Base-by-base conservation (phyloP, 1,140 invertebrate species). In the Tribolium madens region DNA sequence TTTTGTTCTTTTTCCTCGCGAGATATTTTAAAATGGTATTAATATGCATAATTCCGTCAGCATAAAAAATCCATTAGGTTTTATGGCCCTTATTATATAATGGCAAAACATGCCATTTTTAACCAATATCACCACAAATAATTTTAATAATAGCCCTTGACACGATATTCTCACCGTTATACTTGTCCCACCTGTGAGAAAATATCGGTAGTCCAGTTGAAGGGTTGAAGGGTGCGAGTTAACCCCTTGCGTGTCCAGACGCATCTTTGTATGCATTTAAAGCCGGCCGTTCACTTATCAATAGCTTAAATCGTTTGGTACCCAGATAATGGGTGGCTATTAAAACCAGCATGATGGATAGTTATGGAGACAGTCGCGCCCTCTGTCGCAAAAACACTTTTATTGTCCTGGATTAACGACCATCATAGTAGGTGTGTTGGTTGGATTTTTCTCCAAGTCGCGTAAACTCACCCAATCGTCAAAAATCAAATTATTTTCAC, bases 31-130 rank as follows among this genome's bases (percentile, higher is more conserved):
- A 80, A 81, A 78, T 74, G 80, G 36, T 76, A 81, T 81, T 81
- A 80, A 80, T 81, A 81, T 81, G 79, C 80, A 81, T 81, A 81
- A 81, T 81, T 78, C 78, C 78, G 64, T 52, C 70, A 53, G 81
- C 79, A 81, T 81, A 81, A 81, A 81, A 81, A 81, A 80, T 81
- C 81, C 81, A 81, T 81, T 81, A 81, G 78, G 74, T 80, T 81
- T 81, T 81, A 81, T 80, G 71, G 76, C 77, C 64, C 77, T 75
- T 76, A 75, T 78, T 74, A 74, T 78, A 78, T 78, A 78, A 78
- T 69, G 60, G 26, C 72, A 47, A 42, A 78, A 78, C 77, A 75
- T 76, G 77, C 48, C 17, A 73, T 76, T 53, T 42, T 75, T 75
- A 18, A 71, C 64, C 68, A 75, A 72, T 71, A 33, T 76, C 73